phyloP scores from a whole-genome alignment of 2,888 invertebrate species.

The Bugula neritina region DNA sequence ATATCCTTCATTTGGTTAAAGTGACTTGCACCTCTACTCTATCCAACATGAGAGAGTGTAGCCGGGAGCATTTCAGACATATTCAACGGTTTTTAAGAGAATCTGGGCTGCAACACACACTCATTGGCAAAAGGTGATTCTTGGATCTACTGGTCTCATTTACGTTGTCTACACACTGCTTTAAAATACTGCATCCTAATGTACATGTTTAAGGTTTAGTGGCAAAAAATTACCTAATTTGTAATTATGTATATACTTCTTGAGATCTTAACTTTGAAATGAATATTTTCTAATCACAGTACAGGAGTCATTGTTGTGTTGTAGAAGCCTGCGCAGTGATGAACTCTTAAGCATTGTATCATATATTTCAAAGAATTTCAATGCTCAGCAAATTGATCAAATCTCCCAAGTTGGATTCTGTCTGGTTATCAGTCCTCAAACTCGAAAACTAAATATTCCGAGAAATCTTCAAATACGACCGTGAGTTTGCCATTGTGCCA shows the following conservation, averaged over 20 bases:
- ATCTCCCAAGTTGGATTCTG: not conserved
- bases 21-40: not conserved
- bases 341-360: not conserved
- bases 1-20: conserved; percentile 10
- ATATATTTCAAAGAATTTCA: conserved; percentile 2
- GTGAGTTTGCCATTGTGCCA: too few relatives aligned
- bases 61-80: not conserved
- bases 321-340: not conserved
- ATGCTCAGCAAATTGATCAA: not conserved
- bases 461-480: not conserved
- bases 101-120: not conserved
- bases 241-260: too few relatives aligned
- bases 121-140: conserved; percentile 11
- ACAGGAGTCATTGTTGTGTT: not conserved
- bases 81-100: conserved; percentile 6
- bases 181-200: too few relatives aligned
- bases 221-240: too few relatives aligned
- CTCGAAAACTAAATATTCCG: not conserved
- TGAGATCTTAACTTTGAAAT: too few relatives aligned
- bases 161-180: too few relatives aligned
- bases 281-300: too few relatives aligned
- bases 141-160: not conserved
- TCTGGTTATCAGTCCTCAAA: not conserved
- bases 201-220: too few relatives aligned
- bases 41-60: not conserved